Evolutionary conservation across 1,140 invertebrate species (phyloP), one percentile per base, ranked within the genome.

Genomic region (Papilio helenus): DNA sequence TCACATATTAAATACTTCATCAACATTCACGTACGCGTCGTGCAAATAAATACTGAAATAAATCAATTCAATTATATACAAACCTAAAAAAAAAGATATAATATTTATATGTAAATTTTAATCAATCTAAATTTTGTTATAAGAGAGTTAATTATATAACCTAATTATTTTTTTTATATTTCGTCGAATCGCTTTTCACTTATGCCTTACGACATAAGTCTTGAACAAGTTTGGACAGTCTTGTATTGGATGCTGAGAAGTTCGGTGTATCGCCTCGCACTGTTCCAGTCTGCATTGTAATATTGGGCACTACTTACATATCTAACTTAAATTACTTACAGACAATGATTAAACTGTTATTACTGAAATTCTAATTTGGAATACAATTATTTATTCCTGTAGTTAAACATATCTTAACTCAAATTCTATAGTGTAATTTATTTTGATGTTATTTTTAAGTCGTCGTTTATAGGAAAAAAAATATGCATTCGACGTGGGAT

Each of bases 221-320:
- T 58, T 79, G 61, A 82, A 85, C 76, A 89, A 90, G 84, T 92
- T 92, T 89, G 72, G 86, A 84, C 79, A 74, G 82, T 84, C 79
- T 87, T 82, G 89, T 89, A 92, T 92, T 92, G 90, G 89, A 90
- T 90, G 86, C 89, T 85, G 76, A 81, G 81, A 90, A 90, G 72
- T 74, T 76, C 42, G 42, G n/a, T 23, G 73, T 76, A 76, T 76
- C 73, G 72, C 46, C 14, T 34, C 42, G 20, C 7, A 76, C 46
- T 46, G 46, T 18, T 44, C 8, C n/a, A 23, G 73, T 46, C 29
- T 51, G 55, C 74, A 42, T 61, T 58, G 74, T 77, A 73, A 42
- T 61, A 61, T 61, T 42, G 72, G 34, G 42, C 18, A 12, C 18
- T 73, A 16, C 49, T 49, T n/a, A 23, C 16, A 23, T 46, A 55